Evolutionary conservation across 1,140 invertebrate species (phyloP).

Genomic region (Drosophila serrata): DNA sequence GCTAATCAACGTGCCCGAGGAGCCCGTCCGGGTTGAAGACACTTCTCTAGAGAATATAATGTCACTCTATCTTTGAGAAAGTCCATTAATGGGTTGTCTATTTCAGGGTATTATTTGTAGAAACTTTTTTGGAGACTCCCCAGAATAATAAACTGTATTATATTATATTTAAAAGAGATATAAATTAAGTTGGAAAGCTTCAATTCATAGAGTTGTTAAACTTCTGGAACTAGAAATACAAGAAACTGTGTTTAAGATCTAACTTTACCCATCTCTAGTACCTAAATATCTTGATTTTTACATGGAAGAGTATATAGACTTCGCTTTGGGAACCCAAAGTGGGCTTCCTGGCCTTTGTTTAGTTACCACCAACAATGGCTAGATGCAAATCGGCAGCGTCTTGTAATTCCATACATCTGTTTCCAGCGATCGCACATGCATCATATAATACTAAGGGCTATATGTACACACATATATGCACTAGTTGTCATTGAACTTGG

Average conservation of each 20-base stretch:
- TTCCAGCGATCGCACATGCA: slow-evolving; percentile 42
- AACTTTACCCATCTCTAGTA: no score
- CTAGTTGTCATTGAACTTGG: slow-evolving; percentile 68
- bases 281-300: no score
- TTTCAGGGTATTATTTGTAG: background rate
- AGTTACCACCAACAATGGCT: slow-evolving; percentile 55
- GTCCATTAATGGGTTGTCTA: background rate
- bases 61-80: background rate
- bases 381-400: slow-evolving; percentile 70
- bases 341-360: slow-evolving; percentile 15
- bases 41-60: background rate
- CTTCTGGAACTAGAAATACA: background rate
- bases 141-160: no score
- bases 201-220: background rate
- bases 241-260: background rate
- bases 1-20: slow-evolving; percentile 45
- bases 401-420: slow-evolving; percentile 74
- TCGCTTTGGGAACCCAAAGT: background rate
- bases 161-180: no score
- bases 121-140: background rate
- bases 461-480: slow-evolving; percentile 22
- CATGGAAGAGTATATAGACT: background rate
- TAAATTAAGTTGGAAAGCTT: no score
- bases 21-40: background rate
- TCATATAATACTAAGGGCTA: background rate